Conservation (phyloP, 2,797 vertebrate genomes). For the Hypotaenidia okinawae region DNA sequence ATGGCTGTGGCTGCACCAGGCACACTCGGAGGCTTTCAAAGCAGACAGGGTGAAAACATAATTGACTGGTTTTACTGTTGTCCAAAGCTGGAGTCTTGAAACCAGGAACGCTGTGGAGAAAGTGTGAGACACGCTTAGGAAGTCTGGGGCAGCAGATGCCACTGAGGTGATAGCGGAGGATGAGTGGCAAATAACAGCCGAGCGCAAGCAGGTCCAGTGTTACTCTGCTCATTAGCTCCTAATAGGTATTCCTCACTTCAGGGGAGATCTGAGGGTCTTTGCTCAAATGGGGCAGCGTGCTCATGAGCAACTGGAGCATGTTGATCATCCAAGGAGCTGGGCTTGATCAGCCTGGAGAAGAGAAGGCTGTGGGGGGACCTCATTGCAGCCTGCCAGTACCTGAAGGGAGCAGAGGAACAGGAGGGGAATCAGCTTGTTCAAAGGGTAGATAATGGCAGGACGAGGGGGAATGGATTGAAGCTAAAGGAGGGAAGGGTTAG, state of each 20-base stretch:
- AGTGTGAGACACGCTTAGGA: neutral
- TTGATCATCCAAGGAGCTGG: too few species aligned
- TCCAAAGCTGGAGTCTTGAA: neutral
- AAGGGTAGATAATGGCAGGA: too few species aligned
- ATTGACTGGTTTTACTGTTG: neutral
- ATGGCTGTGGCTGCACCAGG: neutral
- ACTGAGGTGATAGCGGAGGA: fast-evolving
- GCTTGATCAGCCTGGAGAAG: too few species aligned
- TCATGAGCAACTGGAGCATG: fast-evolving
- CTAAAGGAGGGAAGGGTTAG: too few species aligned
- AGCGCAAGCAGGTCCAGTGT: neutral
- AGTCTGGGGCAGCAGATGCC: neutral
- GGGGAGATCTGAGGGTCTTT: neutral
- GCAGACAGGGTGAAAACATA: neutral
- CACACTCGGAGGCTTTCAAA: neutral
- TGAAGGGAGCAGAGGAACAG: too few species aligned
- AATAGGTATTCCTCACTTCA: neutral
- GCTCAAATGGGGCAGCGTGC: neutral
- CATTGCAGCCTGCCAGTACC: too few species aligned
- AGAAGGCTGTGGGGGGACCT: too few species aligned
- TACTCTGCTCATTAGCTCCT: neutral
- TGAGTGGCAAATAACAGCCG: neutral
- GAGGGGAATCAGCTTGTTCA: too few species aligned
- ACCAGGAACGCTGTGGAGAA: neutral
- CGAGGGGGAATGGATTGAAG: too few species aligned